These are phyloP conservation scores for Lapara coniferarum DNA, from an alignment of 2,888 invertebrate genomes.

Conservation along the genomic window DNA sequence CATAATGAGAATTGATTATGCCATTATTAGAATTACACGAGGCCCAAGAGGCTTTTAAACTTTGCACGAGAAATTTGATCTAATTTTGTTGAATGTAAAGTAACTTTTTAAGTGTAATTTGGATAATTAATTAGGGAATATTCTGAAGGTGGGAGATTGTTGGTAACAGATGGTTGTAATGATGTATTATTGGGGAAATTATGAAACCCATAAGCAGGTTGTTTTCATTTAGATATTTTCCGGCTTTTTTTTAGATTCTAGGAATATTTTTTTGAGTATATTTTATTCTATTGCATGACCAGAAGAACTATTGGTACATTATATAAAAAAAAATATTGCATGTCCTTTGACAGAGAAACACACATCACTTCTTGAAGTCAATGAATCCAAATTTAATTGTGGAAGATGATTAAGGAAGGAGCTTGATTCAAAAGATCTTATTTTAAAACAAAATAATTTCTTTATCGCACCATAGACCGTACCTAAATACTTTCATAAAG, in stretches of 20 bases:
- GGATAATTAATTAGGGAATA: constrained; percentile 6
- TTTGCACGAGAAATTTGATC: not conserved
- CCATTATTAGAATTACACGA: constrained; percentile 34
- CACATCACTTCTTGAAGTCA: too few species aligned
- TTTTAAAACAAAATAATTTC: too few species aligned
- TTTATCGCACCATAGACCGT: too few species aligned
- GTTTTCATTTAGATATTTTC: too few species aligned
- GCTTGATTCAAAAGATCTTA: too few species aligned
- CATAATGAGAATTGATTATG: constrained; percentile 32
- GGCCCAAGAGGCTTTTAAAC: not conserved
- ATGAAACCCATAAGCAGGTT: not conserved
- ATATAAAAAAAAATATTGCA: too few species aligned
- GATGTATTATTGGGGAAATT: not conserved
- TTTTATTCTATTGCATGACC: not conserved
- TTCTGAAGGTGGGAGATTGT: not conserved
- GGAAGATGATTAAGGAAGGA: too few species aligned
- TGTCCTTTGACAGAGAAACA: too few species aligned
- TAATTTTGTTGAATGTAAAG: constrained; percentile 36
- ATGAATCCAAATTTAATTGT: too few species aligned
- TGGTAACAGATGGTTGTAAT: constrained; percentile 5
- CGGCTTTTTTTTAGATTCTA: not conserved
- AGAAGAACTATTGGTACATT: too few species aligned
- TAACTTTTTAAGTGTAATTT: constrained; percentile 31
- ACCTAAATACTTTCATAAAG: too few species aligned
- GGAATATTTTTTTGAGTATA: not conserved